These are phyloP conservation scores for Gobiocypris rarus DNA, from an alignment of 2,113 vertebrate species.

Conservation along the genomic window DNA sequence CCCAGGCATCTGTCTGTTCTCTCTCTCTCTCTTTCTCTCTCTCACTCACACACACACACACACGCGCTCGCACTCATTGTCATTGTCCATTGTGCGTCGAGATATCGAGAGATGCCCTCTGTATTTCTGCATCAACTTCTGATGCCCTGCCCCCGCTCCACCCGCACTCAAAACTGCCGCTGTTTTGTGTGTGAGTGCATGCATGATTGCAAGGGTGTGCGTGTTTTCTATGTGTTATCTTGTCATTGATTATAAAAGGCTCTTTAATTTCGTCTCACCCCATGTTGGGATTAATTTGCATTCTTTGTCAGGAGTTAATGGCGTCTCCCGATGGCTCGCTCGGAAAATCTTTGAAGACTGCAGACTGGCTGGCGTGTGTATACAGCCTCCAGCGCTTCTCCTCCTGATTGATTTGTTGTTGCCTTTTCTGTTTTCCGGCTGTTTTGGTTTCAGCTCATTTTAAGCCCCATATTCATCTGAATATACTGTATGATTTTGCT, in stretches of 20 bases:
- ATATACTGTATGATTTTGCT: conserved; percentile 60
- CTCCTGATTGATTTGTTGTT: conserved; percentile 89
- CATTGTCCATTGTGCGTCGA: conserved; percentile 25
- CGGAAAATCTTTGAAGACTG: conserved; percentile 99
- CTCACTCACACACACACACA: conserved; percentile 6
- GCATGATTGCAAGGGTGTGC: not conserved
- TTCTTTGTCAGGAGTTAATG: conserved; percentile 99
- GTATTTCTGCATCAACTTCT: conserved; percentile 18
- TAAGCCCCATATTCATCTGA: conserved; percentile 60
- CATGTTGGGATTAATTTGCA: conserved; percentile 99
- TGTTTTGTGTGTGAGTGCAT: conserved; percentile 3
- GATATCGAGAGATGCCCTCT: not conserved
- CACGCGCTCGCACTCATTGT: conserved; percentile 27
- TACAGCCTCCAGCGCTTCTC: conserved; percentile 95
- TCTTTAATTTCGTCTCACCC: conserved; percentile 99
- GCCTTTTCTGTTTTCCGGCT: conserved; percentile 62
- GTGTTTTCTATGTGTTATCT: conserved; percentile 70
- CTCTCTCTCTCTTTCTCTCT: not conserved
- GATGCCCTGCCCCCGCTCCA: conserved; percentile 1
- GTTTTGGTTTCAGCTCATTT: conserved; percentile 65
- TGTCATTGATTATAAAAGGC: conserved; percentile 98
- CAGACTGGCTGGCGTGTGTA: conserved; percentile 98
- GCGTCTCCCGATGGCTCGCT: conserved; percentile 92
- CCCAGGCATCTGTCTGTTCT: conserved; percentile 91
- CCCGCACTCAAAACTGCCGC: not conserved